Conservation (phyloP, 2,797 vertebrate genomes). For the Vespertilio murinus region DNA sequence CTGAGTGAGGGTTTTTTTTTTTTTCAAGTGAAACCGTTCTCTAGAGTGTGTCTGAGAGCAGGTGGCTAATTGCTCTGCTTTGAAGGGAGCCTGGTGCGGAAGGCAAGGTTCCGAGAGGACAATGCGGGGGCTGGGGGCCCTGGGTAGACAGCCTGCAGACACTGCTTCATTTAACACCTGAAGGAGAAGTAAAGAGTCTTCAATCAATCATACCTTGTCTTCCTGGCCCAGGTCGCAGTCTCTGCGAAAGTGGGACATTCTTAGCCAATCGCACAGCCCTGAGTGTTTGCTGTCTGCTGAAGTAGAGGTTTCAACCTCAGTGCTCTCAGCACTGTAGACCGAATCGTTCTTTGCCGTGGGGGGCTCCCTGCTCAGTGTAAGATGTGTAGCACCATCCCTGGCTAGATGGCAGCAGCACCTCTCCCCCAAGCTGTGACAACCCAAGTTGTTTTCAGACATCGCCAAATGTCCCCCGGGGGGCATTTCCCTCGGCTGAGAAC, state of each 20-base stretch:
- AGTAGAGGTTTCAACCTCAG: background rate
- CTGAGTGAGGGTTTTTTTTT: background rate
- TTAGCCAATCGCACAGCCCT: background rate
- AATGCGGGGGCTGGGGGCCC: background rate
- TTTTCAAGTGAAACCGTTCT: slow-evolving; percentile 2
- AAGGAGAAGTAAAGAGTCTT: background rate
- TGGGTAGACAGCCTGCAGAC: background rate
- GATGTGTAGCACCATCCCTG: background rate
- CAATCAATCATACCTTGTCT: background rate
- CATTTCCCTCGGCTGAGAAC: background rate
- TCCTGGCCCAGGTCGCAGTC: background rate
- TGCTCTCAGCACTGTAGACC: background rate
- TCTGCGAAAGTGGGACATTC: background rate
- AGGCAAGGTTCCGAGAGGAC: slow-evolving; percentile 1
- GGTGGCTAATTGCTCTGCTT: slow-evolving; percentile 50
- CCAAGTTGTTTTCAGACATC: background rate
- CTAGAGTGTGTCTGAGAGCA: slow-evolving; percentile 41
- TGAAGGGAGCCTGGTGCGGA: background rate
- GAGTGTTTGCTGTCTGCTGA: background rate
- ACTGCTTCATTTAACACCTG: background rate
- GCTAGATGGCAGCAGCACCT: background rate
- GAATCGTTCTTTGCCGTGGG: background rate
- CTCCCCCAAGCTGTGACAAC: background rate
- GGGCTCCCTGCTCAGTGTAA: background rate
- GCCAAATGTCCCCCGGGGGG: background rate